These are phyloP conservation scores for Stictonetta naevosa DNA, from an alignment of 2,113 vertebrate genomes.

Conservation along the genomic window DNA sequence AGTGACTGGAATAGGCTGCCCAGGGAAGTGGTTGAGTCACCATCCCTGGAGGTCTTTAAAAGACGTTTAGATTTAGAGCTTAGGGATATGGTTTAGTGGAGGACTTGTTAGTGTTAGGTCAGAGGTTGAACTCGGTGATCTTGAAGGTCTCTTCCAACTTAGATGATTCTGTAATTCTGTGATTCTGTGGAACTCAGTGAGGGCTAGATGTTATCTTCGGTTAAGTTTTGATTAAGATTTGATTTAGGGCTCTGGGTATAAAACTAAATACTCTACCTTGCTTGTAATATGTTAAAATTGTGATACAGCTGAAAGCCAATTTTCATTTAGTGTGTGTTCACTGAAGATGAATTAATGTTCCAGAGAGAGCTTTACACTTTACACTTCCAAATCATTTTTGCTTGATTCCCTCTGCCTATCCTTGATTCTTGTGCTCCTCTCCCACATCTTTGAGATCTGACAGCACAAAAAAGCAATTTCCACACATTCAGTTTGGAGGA, in stretches of 20 bases:
- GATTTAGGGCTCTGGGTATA: not conserved
- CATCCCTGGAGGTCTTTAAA: too few relatives aligned
- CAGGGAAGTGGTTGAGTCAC: too few relatives aligned
- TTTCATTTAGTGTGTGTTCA: not conserved
- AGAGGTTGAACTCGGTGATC: too few relatives aligned
- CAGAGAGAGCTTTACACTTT: not conserved
- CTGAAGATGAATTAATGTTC: slow-evolving; percentile 14
- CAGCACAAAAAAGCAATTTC: not conserved
- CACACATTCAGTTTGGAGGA: not conserved
- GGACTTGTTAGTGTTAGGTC: too few relatives aligned
- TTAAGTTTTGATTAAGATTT: not conserved
- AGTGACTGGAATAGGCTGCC: too few relatives aligned
- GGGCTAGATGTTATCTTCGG: not conserved
- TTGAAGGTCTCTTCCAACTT: too few relatives aligned
- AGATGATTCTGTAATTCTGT: too few relatives aligned
- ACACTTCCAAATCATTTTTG: not conserved
- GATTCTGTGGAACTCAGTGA: not conserved
- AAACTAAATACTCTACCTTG: not conserved
- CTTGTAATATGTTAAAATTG: not conserved
- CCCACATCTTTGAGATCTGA: not conserved
- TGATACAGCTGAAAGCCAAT: not conserved
- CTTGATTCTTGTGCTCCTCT: not conserved
- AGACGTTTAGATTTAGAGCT: too few relatives aligned
- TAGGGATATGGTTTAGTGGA: too few relatives aligned
- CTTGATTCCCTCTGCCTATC: not conserved